A percentile compares a stretch with the other conserved stretches of the same genome.
phyloP scores from a whole-genome alignment of 64 coral and sea anemone genomes.

The Cladopsammia gracilis region DNA sequence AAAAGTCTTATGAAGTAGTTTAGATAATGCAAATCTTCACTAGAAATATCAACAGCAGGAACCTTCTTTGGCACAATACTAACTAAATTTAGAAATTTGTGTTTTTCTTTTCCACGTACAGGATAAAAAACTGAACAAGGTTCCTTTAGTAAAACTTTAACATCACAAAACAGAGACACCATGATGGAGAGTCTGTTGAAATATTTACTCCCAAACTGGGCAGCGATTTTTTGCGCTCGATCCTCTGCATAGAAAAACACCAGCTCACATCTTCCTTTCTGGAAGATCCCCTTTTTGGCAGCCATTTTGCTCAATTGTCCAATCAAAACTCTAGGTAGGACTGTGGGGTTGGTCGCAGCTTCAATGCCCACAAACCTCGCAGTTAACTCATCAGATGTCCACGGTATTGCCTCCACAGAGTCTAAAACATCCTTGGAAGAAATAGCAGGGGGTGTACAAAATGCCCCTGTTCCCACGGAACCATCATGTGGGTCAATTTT shows the following conservation, averaged over 20 bases:
- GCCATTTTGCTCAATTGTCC: slow-evolving; percentile 68
- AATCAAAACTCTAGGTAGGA: slow-evolving; percentile 66
- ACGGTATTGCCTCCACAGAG: slow-evolving; percentile 46
- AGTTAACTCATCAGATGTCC: slow-evolving; percentile 66
- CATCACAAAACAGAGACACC: slow-evolving; percentile 83
- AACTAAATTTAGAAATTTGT: slow-evolving; percentile 49
- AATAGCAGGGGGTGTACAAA: slow-evolving; percentile 81
- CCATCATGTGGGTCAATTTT: slow-evolving; percentile 91
- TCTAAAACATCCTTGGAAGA: slow-evolving; percentile 82
- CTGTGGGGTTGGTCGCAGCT: slow-evolving; percentile 21
- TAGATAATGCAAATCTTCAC: slow-evolving; percentile 50
- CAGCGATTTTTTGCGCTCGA: slow-evolving; percentile 79
- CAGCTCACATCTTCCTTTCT: slow-evolving; percentile 86
- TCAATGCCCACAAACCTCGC: slow-evolving; percentile 94
- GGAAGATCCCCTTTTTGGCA: slow-evolving; percentile 82
- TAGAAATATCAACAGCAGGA: slow-evolving; percentile 24
- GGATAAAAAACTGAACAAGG: slow-evolving; percentile 85
- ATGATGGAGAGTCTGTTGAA: slow-evolving; percentile 90
- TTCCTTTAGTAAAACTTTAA: slow-evolving; percentile 76
- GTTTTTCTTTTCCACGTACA: slow-evolving; percentile 34
- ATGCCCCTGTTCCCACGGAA: slow-evolving; percentile 8
- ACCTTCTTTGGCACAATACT: slow-evolving; percentile 75
- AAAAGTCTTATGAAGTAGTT: slow-evolving; percentile 81
- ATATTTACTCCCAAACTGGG: slow-evolving; percentile 75
- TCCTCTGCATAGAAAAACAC: slow-evolving; percentile 87